Conservation (phyloP, 2,113 vertebrate genomes). For the Lepidothrix coronata region DNA sequence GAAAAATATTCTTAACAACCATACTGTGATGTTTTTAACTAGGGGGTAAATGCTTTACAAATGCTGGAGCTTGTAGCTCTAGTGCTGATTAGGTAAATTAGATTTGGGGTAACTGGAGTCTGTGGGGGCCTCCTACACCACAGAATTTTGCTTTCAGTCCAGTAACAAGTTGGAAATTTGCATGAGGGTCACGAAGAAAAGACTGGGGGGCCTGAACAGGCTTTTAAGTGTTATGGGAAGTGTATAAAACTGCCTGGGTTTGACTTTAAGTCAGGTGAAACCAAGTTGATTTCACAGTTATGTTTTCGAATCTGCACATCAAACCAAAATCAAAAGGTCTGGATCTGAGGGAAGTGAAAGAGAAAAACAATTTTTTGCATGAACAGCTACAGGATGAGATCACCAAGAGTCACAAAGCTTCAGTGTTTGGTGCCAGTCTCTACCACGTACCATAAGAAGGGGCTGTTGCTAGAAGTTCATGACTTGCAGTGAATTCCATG, state of each 20-base stretch:
- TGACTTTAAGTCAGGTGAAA: conserved; percentile 56
- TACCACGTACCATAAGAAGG: not conserved
- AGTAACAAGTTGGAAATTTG: not conserved
- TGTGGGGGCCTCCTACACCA: not conserved
- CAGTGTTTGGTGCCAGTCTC: not conserved
- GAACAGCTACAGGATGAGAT: conserved; percentile 36
- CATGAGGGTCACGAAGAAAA: not conserved
- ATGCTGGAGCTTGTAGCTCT: not conserved
- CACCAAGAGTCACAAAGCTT: not conserved
- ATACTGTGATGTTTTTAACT: not conserved
- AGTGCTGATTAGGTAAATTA: conserved; percentile 20
- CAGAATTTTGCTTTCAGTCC: not conserved
- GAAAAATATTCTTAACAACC: not conserved
- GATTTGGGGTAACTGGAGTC: not conserved
- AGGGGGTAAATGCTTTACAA: conserved; percentile 30
- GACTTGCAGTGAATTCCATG: not conserved
- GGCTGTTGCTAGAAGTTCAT: not conserved
- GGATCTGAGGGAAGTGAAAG: conserved; percentile 55
- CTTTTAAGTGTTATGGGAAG: not conserved
- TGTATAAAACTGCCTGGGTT: not conserved
- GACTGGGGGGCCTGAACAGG: not conserved
- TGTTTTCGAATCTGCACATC: conserved; percentile 15
- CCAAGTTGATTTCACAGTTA: conserved; percentile 59
- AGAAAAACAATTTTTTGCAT: conserved; percentile 69
- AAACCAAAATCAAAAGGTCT: conserved; percentile 58